These are phyloP conservation scores for Lottia scabra DNA, from an alignment of 2,888 invertebrate species.

Conservation along the genomic window DNA sequence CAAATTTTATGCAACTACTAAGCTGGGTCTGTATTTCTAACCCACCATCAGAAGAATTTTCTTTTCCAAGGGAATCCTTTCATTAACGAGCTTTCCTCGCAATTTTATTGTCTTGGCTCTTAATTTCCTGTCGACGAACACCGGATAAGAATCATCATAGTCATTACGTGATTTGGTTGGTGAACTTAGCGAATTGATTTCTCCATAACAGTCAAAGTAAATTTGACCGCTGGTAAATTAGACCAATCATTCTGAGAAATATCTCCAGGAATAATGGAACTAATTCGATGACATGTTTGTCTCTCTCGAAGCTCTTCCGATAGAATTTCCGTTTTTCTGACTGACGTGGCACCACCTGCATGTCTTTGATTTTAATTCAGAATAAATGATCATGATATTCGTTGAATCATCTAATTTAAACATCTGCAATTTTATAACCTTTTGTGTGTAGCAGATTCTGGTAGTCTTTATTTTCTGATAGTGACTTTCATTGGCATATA, in stretches of 20 bases:
- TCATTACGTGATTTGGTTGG: conserved; percentile 4
- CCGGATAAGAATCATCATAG: not conserved
- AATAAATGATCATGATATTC: too few species aligned
- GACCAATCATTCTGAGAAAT: not conserved
- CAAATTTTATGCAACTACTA: too few species aligned
- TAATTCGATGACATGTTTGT: conserved; percentile 17
- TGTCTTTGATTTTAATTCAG: not conserved
- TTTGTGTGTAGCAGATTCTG: too few species aligned
- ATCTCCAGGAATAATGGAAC: conserved; percentile 1
- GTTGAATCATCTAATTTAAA: too few species aligned
- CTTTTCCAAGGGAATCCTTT: conserved; percentile 2
- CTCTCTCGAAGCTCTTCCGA: conserved; percentile 14
- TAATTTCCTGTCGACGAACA: conserved; percentile 1
- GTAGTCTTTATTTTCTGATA: too few species aligned
- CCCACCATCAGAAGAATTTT: too few species aligned
- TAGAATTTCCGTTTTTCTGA: conserved; percentile 19
- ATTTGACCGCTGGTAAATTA: conserved; percentile 5
- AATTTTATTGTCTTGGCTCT: conserved; percentile 4
- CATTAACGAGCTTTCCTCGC: not conserved
- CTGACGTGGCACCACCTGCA: conserved; percentile 15
- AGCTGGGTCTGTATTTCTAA: too few species aligned
- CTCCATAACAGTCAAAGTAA: not conserved
- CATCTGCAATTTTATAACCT: too few species aligned
- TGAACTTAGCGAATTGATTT: not conserved
- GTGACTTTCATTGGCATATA: too few species aligned